These are phyloP conservation scores for Limonius californicus DNA, from an alignment of 1,140 invertebrate genomes.

Conservation along the genomic window DNA sequence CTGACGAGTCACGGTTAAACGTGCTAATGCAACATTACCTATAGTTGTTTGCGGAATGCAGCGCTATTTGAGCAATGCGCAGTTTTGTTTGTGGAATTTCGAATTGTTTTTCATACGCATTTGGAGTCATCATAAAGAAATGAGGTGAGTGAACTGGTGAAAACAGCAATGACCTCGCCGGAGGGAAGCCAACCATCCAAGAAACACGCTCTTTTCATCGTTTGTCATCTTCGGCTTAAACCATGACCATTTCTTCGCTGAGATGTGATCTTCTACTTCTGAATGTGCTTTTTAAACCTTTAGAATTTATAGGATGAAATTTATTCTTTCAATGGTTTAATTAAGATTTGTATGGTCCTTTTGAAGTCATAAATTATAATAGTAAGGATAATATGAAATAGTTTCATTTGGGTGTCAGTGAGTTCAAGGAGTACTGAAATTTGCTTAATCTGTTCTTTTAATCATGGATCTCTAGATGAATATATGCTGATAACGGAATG, in stretches of 20 bases:
- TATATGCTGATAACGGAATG: no score
- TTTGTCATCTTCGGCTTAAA: not conserved
- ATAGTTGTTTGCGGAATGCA: not conserved
- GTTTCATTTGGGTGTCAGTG: no score
- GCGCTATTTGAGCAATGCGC: not conserved
- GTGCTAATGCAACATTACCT: not conserved
- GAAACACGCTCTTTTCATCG: not conserved
- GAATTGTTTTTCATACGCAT: not conserved
- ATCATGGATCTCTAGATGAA: no score
- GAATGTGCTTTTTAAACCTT: no score
- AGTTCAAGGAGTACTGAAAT: no score
- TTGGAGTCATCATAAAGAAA: not conserved
- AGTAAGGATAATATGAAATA: no score
- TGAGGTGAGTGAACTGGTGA: not conserved
- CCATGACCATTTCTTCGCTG: not conserved
- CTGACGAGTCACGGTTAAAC: not conserved
- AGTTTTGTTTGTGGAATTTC: not conserved
- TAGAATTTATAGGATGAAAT: no score
- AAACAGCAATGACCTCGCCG: not conserved
- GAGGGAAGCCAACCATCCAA: conserved; percentile 1
- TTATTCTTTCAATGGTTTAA: no score
- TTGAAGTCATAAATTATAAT: no score
- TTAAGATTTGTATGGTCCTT: no score
- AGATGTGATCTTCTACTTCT: no score
- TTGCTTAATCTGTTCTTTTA: no score